Evolutionary conservation across 2,113 vertebrate genomes (phyloP), one percentile per base, ranked within the genome.

Genomic region (Larimichthys polyactis): DNA sequence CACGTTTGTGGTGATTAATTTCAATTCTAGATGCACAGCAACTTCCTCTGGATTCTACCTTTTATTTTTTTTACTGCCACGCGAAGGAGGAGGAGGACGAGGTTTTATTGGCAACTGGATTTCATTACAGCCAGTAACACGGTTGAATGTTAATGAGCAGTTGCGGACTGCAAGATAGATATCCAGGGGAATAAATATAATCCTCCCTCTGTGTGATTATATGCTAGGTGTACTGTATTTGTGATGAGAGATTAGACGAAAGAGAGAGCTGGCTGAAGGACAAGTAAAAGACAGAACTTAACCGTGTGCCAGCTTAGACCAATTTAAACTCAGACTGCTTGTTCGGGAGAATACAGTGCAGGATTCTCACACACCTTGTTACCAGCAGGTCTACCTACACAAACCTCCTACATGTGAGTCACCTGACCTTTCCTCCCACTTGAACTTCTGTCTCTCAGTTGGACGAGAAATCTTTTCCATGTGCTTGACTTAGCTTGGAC

Each of bases 131-230:
- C 51, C 24, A 46, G 48, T 78, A 69, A 87, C 71, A 63, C 27
- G 14, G 66, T n/a, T 79, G 68, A 85, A 83, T 81, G 46, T 67
- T 84, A 84, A 86, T 79, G 46, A 83, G 69, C 57, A 71, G 62
- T 63, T 54, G 73, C 67, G 79, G 48, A 68, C 49, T 24, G 15
- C 46, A 75, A 75, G 78, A 62, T 80, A 36, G 64, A 82, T 74
- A 75, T 78, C 58, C 44, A 78, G 29, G 49, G 22, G 27, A 75
- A 72, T 59, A 46, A 70, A 79, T 73, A 44, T 68, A 82, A 71
- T 79, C 68, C 55, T 71, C 52, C 57, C 44, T n/a, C 27, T 79
- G 40, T 69, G 66, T 69, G 59, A 67, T 78, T 71, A 69, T 32
- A 43, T 55, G 17, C 49, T 67, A 15, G 52, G 63, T 59, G n/a